Conservation (phyloP, 2,888 invertebrate species). For the Ochlodes sylvanus region DNA sequence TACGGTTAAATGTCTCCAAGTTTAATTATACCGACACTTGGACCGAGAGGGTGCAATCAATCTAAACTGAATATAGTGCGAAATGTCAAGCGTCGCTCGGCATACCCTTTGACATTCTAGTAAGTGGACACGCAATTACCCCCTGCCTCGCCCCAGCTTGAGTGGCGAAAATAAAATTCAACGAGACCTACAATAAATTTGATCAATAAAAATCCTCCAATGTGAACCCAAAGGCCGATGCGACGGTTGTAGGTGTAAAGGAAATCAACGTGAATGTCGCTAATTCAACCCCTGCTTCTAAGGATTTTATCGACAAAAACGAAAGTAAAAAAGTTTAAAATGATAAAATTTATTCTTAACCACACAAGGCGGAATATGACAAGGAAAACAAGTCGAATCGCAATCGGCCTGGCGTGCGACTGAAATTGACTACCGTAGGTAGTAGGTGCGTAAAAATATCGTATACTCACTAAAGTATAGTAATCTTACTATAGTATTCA, state of each 20-base stretch:
- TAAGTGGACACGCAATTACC: conserved; percentile 4
- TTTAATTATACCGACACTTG: conserved; percentile 40
- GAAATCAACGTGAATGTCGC: background rate
- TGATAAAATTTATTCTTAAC: too few species aligned
- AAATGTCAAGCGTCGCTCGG: conserved; percentile 24
- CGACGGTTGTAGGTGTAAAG: background rate
- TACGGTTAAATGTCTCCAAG: conserved; percentile 44
- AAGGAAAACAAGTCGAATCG: too few species aligned
- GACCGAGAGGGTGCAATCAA: conserved; percentile 17
- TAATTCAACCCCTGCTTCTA: background rate
- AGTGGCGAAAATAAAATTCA: background rate
- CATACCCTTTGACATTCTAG: conserved; percentile 26
- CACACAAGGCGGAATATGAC: too few species aligned
- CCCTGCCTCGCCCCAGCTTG: background rate
- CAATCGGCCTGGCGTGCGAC: too few species aligned
- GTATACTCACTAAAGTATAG: too few species aligned
- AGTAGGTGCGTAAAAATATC: too few species aligned
- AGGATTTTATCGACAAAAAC: too few species aligned
- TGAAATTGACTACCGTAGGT: too few species aligned
- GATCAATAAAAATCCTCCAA: conserved; percentile 1
- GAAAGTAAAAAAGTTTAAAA: too few species aligned
- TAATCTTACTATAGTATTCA: too few species aligned
- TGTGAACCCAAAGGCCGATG: background rate
- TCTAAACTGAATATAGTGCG: conserved; percentile 15
- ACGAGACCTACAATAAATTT: background rate